phyloP scores from a whole-genome alignment of 92 coral and sea anemone species.

The Scolanthus callimorphus region DNA sequence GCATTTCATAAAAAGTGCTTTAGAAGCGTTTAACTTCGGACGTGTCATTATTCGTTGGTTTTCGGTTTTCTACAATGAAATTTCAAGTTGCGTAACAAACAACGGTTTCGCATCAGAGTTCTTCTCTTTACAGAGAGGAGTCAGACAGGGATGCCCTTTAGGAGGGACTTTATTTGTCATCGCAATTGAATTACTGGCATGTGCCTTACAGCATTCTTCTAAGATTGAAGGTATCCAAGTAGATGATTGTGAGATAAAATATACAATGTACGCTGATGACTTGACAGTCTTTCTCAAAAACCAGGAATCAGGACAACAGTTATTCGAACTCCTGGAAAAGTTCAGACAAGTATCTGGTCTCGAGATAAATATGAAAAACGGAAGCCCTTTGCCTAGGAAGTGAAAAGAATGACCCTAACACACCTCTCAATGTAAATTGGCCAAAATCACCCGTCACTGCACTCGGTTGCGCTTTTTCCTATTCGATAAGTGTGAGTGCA shows the following conservation, averaged over 20 bases:
- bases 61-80: constrained; percentile 3
- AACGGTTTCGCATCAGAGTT: constrained; percentile 18
- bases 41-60: constrained; percentile 24
- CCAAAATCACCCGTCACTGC: background rate
- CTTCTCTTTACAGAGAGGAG: constrained; percentile 4
- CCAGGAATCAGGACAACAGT: background rate
- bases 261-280: background rate
- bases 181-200: background rate
- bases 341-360: background rate
- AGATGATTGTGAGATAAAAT: background rate
- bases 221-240: background rate
- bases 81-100: constrained; percentile 9
- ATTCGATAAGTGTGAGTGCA: too few relatives aligned
- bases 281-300: background rate
- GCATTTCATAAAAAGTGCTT: constrained; percentile 13
- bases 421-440: too few relatives aligned
- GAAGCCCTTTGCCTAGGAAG: background rate
- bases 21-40: constrained; percentile 30
- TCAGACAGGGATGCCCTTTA: constrained; percentile 4
- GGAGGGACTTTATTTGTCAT: background rate
- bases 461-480: background rate
- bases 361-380: background rate
- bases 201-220: background rate
- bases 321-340: background rate
- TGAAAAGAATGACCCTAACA: background rate